Evolutionary conservation across 1,140 invertebrate species (phyloP), one percentile per base, ranked within the genome.

Genomic region (Drosophila saltans): DNA sequence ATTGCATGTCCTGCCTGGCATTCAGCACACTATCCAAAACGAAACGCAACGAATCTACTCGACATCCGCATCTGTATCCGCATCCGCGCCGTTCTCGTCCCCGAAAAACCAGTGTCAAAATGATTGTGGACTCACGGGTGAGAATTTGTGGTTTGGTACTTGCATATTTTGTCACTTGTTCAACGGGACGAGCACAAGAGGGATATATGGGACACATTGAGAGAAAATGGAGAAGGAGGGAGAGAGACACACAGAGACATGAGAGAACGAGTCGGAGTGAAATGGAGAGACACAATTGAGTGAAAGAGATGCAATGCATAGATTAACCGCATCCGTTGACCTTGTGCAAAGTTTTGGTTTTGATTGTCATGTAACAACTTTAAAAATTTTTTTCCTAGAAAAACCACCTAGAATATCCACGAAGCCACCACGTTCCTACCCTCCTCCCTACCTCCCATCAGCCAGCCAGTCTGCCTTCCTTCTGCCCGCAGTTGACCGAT

Each of bases 141-240:
- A 89, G 84, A 89, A 89, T 84, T 89, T 89, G 84, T 84, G 84
- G 84, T 89, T 89, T 89, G 84, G 89, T 89, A 83, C 84, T 89
- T 89, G 84, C 84, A 89, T 89, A 89, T 89, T 89, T 89, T 89
- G 84, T 89, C 84, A 89, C 84, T 89, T 89, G 80, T 80, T 78
- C 73, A 52, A 52, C 45, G 45, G 45, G 45, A 52, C 45, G 45
- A 24, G 45, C 45, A 52, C 45, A 52, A 26, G 24, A 10, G 21
- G 8, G 2, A 52, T 5, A 70, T 78, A 36, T 70, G 69, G 69
- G 69, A 60, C 41, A 62, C 21, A 3, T 9, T 16, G 41, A 8
- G 41, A n/a, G 2, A 55, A 9, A 9, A 28, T 1, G 6, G n/a
- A 48, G 2, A 56, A 41, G 8, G 26, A 7, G 4, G 8, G 55